Base-by-base conservation (phyloP, 2,888 invertebrate species). In the Syrista parreyssii region DNA sequence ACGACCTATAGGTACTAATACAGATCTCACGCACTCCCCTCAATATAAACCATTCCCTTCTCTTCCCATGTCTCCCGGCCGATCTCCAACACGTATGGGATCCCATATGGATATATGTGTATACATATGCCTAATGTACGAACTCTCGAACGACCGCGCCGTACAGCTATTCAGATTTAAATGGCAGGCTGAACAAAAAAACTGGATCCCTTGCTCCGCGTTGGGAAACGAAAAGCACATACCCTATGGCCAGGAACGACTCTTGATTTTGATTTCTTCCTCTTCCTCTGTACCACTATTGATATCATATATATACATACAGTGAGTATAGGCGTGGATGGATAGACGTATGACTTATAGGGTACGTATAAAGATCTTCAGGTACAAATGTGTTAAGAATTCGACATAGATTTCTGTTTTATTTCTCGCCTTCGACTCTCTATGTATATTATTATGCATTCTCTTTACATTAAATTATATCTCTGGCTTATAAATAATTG, bases 11-110 rank as follows among this genome's bases (percentile, higher is more conserved):
- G 86, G 86, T 86, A 89, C 90, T 90, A 90, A 90, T 90, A 90
- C 90, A 90, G 90, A 90, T 90, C 90, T 90, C 90, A 90, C 90
- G 89, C 87, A 89, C 87, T 89, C 90, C 89, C 90, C 89, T 88
- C 86, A 83, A 88, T 89, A 89, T 89, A 89, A 90, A 87, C 86
- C 88, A 88, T 89, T 89, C 89, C 84, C 86, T 88, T 86, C 85
- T 55, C 55, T 55, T 55, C 55, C 55, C 55, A 23, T 55, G 55
- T 55, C 55, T 55, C 55, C 55, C 55, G 55, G 23, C 82, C 82
- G 80, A 86, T 79, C 76, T 84, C 84, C 85, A 33, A 31, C 71
- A 33, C 85, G 87, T 87, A 86, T 87, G 86, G 87, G 87, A 88
- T 85, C 86, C 85, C 85, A 84, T 87, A 71, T 23, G 71, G 23